phyloP scores from a whole-genome alignment of 1,140 invertebrate genomes.

The Temnothorax nylanderi region DNA sequence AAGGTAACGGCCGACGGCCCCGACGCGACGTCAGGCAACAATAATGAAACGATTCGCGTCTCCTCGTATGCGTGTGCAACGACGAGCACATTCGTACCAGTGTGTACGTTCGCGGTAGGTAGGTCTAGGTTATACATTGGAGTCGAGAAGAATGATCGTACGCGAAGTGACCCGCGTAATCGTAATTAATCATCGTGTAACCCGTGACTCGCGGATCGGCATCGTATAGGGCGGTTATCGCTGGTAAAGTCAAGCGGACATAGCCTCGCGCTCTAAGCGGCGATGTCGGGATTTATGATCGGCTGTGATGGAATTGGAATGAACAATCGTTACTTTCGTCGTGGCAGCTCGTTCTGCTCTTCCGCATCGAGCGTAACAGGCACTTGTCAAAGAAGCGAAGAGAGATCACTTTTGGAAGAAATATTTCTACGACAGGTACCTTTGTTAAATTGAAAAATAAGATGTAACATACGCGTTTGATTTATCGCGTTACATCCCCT shows the following conservation, averaged over 20 bases:
- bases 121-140: constrained; percentile 15
- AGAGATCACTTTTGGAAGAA: constrained; percentile 6
- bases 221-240: constrained; percentile 54
- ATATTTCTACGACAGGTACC: background rate
- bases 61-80: background rate
- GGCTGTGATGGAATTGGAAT: constrained; percentile 54
- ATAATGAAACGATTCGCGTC: constrained; percentile 51
- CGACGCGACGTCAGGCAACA: constrained; percentile 32
- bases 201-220: constrained; percentile 44
- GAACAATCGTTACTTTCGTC: constrained; percentile 48
- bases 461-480: background rate
- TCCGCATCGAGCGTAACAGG: constrained; percentile 31
- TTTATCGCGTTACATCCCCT: background rate
- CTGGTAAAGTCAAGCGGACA: background rate
- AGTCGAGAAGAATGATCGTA: constrained; percentile 53
- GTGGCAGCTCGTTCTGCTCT: constrained; percentile 32
- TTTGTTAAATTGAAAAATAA: background rate
- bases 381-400: background rate
- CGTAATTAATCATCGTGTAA: constrained; percentile 77
- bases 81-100: background rate
- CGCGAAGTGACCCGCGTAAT: constrained; percentile 76
- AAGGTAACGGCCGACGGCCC: constrained; percentile 47
- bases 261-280: constrained; percentile 18
- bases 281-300: constrained; percentile 58
- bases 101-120: constrained; percentile 1